Evolutionary conservation across 2,113 vertebrate species (phyloP).

Genomic region (Glaucidium brasilianum): DNA sequence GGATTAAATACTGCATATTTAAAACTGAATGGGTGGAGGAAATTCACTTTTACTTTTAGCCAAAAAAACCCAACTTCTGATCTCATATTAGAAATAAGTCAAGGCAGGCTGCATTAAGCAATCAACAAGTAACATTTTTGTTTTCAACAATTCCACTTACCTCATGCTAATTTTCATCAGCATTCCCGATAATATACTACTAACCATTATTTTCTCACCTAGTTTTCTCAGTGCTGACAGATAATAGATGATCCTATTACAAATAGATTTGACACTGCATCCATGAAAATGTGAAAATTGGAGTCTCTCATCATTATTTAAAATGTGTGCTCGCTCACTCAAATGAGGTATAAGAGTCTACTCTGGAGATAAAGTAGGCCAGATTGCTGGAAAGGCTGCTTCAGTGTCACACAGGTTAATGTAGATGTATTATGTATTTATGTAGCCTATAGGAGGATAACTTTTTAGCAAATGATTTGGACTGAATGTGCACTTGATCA

Average conservation of each 20-base stretch:
- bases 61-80: not conserved
- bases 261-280: slow-evolving; percentile 64
- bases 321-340: slow-evolving; percentile 46
- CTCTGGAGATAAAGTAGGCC: slow-evolving; percentile 58
- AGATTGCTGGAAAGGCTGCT: slow-evolving; percentile 50
- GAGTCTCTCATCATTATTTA: slow-evolving; percentile 54
- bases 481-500: slow-evolving; percentile 57
- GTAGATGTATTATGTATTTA: slow-evolving; percentile 63
- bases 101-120: not conserved
- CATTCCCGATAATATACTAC: slow-evolving; percentile 47
- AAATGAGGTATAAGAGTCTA: slow-evolving; percentile 48
- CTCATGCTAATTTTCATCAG: slow-evolving; percentile 41
- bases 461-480: slow-evolving; percentile 43
- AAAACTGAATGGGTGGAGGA: not conserved
- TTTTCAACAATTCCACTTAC: slow-evolving; percentile 36
- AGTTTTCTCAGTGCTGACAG: slow-evolving; percentile 60
- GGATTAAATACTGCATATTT: not conserved
- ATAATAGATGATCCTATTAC: slow-evolving; percentile 73
- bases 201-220: slow-evolving; percentile 70
- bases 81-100: not conserved
- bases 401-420: slow-evolving; percentile 66
- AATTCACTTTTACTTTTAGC: not conserved
- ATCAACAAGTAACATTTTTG: slow-evolving; percentile 11
- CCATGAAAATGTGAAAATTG: slow-evolving; percentile 56
- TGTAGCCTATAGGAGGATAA: slow-evolving; percentile 58